Base-by-base conservation (phyloP, 1,140 invertebrate genomes). In the Pseudomyrmex gracilis region DNA sequence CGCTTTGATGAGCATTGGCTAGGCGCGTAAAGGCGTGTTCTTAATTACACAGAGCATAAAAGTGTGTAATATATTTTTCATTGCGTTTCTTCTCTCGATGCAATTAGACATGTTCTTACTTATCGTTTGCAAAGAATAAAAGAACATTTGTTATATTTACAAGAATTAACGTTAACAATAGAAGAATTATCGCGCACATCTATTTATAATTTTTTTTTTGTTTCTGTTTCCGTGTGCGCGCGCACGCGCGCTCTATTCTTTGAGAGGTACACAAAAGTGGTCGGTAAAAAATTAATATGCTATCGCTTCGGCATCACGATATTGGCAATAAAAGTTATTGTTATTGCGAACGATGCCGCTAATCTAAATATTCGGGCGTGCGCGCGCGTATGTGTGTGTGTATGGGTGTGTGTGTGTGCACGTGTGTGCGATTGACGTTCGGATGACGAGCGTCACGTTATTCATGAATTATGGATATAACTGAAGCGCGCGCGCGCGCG, bases 381-480 rank as follows among this genome's bases (percentile, higher is more conserved):
- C 47, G 9, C 22, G 55, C 73, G 73, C 78, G 47, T 74, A 71
- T 63, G 60, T 24, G 34, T 34, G 0, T 34, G 34, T 34, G 43
- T 13, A 43, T 3, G 4, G n/a, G 60, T 24, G 34, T 34, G 0
- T 34, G 34, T 34, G 43, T 13, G 57, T 3, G 4, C 9, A n/a
- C n/a, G 51, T 20, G 17, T 45, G 63, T 20, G 43, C 53, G 66
- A 80, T 80, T 83, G 73, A 77, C 74, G 74, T 70, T 80, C 51
- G 74, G 49, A 13, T 70, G 76, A 80, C 47, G 66, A 78, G 66
- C 77, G 74, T 58, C 82, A 58, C 73, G 82, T 82, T 85, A 86
- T 86, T 84, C 78, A 86, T 86, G 84, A 86, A 86, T 86, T 86
- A 86, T 86, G 63, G 82, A 86, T 86, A 84, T 55, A 63, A 85